Evolutionary conservation across 2,888 invertebrate genomes (phyloP).

Genomic region (Ischnus inquisitorius): DNA sequence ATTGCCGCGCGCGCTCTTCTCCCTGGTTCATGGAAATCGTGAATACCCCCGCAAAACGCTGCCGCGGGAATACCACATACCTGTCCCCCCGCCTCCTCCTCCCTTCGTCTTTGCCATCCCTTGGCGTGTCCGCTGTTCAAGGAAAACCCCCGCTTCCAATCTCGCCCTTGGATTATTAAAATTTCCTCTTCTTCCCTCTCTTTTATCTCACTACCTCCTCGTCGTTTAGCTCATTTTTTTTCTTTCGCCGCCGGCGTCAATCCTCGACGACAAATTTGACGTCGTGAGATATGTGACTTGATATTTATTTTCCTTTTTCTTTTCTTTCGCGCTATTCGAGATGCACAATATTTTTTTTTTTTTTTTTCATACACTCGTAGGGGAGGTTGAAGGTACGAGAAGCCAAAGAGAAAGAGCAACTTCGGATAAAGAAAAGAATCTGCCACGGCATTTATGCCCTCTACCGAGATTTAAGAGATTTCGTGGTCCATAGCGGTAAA

Average conservation of each 20-base stretch:
- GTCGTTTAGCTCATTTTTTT: slow-evolving; percentile 55
- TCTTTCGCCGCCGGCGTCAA: slow-evolving; percentile 43
- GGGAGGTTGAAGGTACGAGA: background rate
- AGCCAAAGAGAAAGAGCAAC: background rate
- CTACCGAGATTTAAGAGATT: slow-evolving; percentile 62
- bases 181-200: slow-evolving; percentile 39
- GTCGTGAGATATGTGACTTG: slow-evolving; percentile 5
- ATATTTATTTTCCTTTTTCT: slow-evolving; percentile 18
- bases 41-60: slow-evolving; percentile 74
- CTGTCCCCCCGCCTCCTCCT: slow-evolving; percentile 50
- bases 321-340: background rate
- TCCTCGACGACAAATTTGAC: slow-evolving; percentile 67
- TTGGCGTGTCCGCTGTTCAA: slow-evolving; percentile 1
- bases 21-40: slow-evolving; percentile 81
- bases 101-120: slow-evolving; percentile 37
- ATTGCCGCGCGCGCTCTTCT: slow-evolving; percentile 75
- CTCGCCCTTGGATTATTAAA: slow-evolving; percentile 65
- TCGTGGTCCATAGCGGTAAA: slow-evolving; percentile 76
- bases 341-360: background rate
- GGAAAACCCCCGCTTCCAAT: slow-evolving; percentile 27
- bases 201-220: slow-evolving; percentile 46
- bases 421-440: slow-evolving; percentile 6
- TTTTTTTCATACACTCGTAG: background rate
- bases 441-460: slow-evolving; percentile 22
- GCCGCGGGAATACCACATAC: slow-evolving; percentile 61